Conservation (phyloP, 2,113 vertebrate genomes). For the Brachyhypopomus occidentalis region DNA sequence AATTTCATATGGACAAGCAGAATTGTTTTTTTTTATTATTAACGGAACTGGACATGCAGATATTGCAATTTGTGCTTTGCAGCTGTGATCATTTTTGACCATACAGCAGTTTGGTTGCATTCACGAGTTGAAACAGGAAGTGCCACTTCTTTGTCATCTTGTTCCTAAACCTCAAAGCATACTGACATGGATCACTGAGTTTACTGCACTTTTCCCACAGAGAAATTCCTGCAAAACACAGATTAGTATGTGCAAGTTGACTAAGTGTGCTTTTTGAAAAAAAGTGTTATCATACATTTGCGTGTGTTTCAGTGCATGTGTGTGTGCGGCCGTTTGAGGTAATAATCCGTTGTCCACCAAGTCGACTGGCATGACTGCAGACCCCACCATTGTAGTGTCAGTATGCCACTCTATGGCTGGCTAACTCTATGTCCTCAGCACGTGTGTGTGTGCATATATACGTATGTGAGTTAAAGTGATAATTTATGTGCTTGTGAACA, state of each 20-base stretch:
- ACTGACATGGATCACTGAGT: too few species aligned
- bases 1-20: too few species aligned
- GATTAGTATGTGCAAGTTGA: neutral
- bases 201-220: constrained; percentile 1
- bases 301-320: constrained; percentile 14
- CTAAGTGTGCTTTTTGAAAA: neutral
- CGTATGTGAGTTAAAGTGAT: neutral
- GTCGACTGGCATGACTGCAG: constrained; percentile 19
- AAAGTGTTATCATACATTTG: constrained; percentile 1
- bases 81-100: too few species aligned
- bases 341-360: constrained; percentile 15
- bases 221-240: constrained; percentile 9
- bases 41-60: too few species aligned
- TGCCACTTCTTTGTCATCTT: neutral
- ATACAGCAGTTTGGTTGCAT: too few species aligned
- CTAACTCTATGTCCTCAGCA: neutral
- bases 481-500: neutral
- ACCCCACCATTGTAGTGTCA: neutral
- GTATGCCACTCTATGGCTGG: neutral
- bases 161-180: neutral
- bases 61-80: too few species aligned
- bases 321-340: neutral
- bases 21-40: too few species aligned
- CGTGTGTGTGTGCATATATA: constrained; percentile 4
- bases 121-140: too few species aligned